Percentiles rank a stretch among this genome's conserved stretches.
These are phyloP conservation scores for Mystacides longicornis DNA, from an alignment of 2,888 invertebrate genomes.

Conservation along the genomic window DNA sequence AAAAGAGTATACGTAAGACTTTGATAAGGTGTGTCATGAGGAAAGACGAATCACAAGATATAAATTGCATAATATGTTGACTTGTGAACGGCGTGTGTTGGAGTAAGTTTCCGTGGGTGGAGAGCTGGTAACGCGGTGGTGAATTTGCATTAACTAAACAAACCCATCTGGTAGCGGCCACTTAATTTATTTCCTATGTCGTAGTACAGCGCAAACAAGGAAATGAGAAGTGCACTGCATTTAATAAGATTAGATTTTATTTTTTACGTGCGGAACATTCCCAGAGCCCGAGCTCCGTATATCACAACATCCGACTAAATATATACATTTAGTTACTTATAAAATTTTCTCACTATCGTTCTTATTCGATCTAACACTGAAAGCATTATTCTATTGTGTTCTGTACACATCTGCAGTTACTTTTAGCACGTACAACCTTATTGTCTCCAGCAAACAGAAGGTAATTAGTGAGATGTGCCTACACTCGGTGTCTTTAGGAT, in stretches of 20 bases:
- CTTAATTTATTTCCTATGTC: neutral
- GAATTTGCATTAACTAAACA: neutral
- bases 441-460: too few relatives aligned
- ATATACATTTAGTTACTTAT: too few relatives aligned
- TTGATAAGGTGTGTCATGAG: too few relatives aligned
- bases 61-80: too few relatives aligned
- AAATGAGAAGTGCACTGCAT: neutral
- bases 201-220: neutral
- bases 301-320: neutral
- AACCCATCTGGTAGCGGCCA: neutral
- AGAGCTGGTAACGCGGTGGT: neutral
- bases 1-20: too few relatives aligned
- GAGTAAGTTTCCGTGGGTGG: neutral
- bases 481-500: too few relatives aligned
- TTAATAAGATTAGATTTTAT: neutral
- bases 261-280: neutral
- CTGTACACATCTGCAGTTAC: too few relatives aligned
- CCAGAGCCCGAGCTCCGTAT: neutral
- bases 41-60: too few relatives aligned
- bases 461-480: too few relatives aligned
- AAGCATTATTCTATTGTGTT: neutral
- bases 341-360: slow-evolving; percentile 1
- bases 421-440: too few relatives aligned
- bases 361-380: neutral
- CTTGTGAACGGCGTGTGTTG: too few relatives aligned